Evolutionary conservation across 1,140 invertebrate genomes (phyloP).

Genomic region (Musca domestica): DNA sequence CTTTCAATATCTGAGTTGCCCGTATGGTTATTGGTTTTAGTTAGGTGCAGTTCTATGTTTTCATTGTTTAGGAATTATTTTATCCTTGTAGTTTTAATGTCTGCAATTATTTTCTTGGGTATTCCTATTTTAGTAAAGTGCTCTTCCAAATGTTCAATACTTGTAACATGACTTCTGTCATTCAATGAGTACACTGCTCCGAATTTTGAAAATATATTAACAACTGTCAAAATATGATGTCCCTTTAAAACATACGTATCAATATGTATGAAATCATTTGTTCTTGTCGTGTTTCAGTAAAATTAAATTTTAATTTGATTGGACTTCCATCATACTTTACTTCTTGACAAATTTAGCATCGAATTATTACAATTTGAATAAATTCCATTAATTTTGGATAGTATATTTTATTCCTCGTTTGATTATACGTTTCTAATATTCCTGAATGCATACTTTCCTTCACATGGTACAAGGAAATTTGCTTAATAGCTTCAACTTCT

Average conservation of each 20-base stretch:
- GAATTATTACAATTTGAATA: slow-evolving; percentile 2
- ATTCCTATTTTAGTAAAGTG: too few relatives aligned
- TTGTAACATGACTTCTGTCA: slow-evolving; percentile 20
- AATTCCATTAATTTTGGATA: slow-evolving; percentile 14
- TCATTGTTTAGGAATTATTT: too few relatives aligned
- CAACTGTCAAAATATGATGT: slow-evolving; percentile 22
- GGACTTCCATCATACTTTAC: neutral
- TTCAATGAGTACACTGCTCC: slow-evolving; percentile 1
- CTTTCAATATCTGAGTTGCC: too few relatives aligned
- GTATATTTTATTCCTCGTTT: slow-evolving; percentile 20
- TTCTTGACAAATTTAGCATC: slow-evolving; percentile 12
- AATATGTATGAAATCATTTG: slow-evolving; percentile 6
- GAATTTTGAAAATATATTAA: slow-evolving; percentile 26
- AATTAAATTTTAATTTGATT: neutral
- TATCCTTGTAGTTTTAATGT: too few relatives aligned
- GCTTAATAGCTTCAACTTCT: too few relatives aligned
- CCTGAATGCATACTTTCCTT: slow-evolving; percentile 22
- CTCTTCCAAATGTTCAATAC: slow-evolving; percentile 20
- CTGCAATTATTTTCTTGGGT: too few relatives aligned
- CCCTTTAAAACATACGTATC: slow-evolving; percentile 15
- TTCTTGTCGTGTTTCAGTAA: neutral
- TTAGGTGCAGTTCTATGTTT: too few relatives aligned
- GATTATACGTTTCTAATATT: slow-evolving; percentile 22
- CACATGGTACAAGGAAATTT: too few relatives aligned
- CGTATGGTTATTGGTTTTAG: too few relatives aligned